phyloP scores from a whole-genome alignment of 2,113 vertebrate species.

The Merops nubicus region DNA sequence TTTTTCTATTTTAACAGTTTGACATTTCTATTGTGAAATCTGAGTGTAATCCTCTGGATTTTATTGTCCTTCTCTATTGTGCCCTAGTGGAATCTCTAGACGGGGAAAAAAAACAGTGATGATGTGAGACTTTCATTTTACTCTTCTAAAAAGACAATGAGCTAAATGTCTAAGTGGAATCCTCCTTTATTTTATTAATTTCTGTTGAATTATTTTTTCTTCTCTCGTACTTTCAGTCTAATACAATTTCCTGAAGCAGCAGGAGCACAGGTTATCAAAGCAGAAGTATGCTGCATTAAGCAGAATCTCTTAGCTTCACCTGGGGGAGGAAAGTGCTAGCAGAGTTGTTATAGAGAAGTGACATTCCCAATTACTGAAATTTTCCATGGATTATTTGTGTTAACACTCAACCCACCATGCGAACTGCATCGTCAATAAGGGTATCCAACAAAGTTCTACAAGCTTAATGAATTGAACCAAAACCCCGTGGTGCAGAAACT shows the following conservation, averaged over 20 bases:
- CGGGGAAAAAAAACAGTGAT: not conserved
- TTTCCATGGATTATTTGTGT: not conserved
- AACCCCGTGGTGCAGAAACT: not conserved
- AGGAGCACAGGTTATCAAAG: not conserved
- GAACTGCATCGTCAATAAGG: not conserved
- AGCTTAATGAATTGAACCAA: not conserved
- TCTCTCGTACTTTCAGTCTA: conserved; percentile 8
- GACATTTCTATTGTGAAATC: conserved; percentile 54
- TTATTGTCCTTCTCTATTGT: conserved; percentile 42
- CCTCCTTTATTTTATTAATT: not conserved
- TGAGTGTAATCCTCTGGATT: conserved; percentile 9
- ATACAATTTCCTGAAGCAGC: conserved; percentile 24
- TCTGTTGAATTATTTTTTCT: not conserved
- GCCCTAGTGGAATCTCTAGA: conserved; percentile 28
- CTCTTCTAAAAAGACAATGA: conserved; percentile 13
- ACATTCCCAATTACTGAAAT: not conserved
- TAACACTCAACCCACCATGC: not conserved
- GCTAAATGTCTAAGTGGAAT: not conserved
- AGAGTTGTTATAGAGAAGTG: not conserved
- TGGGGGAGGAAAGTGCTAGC: not conserved
- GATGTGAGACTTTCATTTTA: not conserved
- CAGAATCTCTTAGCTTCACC: not conserved
- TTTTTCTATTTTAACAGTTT: conserved; percentile 46
- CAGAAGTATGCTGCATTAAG: not conserved
- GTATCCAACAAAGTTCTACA: not conserved